A percentile compares a stretch with the other conserved stretches of the same genome.
These are phyloP conservation scores for Labeo calbasu DNA, from an alignment of 2,797 vertebrate species.

Conservation along the genomic window DNA sequence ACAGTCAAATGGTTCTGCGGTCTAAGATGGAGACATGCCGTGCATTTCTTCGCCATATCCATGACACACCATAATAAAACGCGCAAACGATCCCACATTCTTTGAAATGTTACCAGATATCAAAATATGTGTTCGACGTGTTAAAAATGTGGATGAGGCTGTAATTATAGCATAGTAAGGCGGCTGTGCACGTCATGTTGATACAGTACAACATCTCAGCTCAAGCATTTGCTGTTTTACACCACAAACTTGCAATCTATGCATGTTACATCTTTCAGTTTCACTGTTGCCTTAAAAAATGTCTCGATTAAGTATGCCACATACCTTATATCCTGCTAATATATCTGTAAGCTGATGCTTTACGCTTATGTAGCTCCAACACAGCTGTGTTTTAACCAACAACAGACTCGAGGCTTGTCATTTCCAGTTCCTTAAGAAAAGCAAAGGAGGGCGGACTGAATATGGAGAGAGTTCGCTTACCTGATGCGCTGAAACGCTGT, in stretches of 20 bases:
- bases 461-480: conserved; percentile 25
- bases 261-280: background rate
- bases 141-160: background rate
- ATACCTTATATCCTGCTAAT: conserved; percentile 5
- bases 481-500: conserved; percentile 13
- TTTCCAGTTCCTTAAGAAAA: conserved; percentile 51
- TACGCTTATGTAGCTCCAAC: background rate
- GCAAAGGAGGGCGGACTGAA: conserved; percentile 20
- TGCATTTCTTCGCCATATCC: background rate
- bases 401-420: conserved; percentile 32
- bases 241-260: background rate
- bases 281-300: background rate
- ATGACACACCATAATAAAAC: background rate
- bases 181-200: background rate
- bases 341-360: background rate
- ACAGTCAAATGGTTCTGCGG: background rate
- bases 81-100: background rate
- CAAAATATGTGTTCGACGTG: background rate
- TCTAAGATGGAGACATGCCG: conserved; percentile 30
- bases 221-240: background rate
- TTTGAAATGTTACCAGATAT: background rate
- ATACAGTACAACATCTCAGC: background rate
- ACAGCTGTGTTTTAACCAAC: conserved; percentile 20
- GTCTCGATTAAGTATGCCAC: background rate
- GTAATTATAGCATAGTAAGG: conserved; percentile 8